phyloP scores from a whole-genome alignment of 2,797 vertebrate genomes.

The Sebastiscus tertius region DNA sequence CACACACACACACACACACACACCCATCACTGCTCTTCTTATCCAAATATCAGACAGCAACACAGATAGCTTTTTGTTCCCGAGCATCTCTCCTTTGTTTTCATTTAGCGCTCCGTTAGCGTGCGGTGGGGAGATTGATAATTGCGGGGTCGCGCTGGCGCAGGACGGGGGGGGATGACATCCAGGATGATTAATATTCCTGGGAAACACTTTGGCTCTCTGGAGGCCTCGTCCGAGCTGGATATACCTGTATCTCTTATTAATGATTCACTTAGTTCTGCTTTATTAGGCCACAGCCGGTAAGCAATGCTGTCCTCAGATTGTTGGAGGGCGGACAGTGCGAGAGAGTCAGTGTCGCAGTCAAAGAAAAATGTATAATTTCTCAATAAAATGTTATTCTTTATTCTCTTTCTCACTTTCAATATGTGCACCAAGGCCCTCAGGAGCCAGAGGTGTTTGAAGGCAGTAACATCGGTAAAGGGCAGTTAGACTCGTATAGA shows the following conservation, averaged over 20 bases:
- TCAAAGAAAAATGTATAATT: constrained; percentile 40
- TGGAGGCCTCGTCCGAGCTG: constrained; percentile 31
- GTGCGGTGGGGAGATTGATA: constrained; percentile 59
- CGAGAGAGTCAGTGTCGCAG: constrained; percentile 1
- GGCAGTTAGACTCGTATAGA: neutral
- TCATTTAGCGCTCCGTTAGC: constrained; percentile 74
- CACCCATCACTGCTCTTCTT: constrained; percentile 17
- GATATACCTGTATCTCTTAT: constrained; percentile 76
- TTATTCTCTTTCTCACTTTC: neutral
- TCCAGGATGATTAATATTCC: constrained; percentile 59
- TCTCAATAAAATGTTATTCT: constrained; percentile 21
- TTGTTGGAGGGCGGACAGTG: neutral
- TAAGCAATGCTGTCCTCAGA: constrained; percentile 11
- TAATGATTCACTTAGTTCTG: constrained; percentile 79
- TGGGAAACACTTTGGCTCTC: constrained; percentile 39
- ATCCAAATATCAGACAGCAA: constrained; percentile 54
- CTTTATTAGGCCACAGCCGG: constrained; percentile 68
- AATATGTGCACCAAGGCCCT: neutral
- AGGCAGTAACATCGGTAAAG: neutral
- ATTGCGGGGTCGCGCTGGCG: constrained; percentile 36
- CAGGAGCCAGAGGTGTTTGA: neutral
- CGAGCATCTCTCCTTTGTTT: constrained; percentile 70
- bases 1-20: neutral
- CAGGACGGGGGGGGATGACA: neutral
- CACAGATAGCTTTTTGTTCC: constrained; percentile 52